Conservation (phyloP, 1,140 invertebrate genomes). For the Bombus huntii region DNA sequence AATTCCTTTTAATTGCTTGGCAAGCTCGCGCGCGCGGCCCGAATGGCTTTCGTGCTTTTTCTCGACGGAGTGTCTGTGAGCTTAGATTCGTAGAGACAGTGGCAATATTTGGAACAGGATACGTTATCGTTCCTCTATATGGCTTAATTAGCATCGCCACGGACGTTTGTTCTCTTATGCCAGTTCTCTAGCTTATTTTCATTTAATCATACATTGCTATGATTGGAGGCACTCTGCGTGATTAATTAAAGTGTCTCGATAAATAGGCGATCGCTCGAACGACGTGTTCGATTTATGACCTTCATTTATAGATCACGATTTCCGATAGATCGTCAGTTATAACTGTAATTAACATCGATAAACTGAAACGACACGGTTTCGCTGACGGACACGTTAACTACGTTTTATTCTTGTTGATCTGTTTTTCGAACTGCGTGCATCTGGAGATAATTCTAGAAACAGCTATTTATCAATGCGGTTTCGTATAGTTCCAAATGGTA, state of each 20-base stretch:
- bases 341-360: constrained; percentile 56
- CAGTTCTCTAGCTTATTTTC: background rate
- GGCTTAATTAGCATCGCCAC: background rate
- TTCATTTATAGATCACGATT: constrained; percentile 29
- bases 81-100: background rate
- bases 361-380: constrained; percentile 6
- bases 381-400: background rate
- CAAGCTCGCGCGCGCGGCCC: constrained; percentile 20
- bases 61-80: background rate
- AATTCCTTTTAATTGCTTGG: constrained; percentile 61
- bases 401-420: background rate
- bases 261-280: constrained; percentile 15
- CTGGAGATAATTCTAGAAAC: background rate
- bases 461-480: too few species aligned
- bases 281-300: constrained; percentile 36
- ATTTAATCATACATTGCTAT: background rate
- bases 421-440: background rate
- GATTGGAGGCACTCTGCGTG: background rate
- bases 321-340: constrained; percentile 43
- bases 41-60: constrained; percentile 42
- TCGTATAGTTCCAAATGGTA: too few species aligned
- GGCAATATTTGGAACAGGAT: background rate
- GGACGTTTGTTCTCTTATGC: too few species aligned
- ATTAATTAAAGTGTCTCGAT: constrained; percentile 9
- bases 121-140: background rate